These are phyloP conservation scores for Clarias platycephalus DNA, from an alignment of 2,797 vertebrate species.

Conservation along the genomic window DNA sequence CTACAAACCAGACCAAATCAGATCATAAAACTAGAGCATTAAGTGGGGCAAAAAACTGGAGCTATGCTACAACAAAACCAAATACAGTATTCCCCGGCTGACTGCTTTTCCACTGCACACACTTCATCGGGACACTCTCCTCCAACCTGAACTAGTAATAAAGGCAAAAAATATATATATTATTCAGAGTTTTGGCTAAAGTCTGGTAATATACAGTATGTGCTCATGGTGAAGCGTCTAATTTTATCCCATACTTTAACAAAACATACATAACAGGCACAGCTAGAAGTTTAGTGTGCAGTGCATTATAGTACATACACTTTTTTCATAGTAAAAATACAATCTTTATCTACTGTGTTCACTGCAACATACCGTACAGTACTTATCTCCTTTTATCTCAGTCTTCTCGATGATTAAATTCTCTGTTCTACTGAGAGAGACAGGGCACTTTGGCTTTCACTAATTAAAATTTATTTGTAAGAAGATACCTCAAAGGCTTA, in stretches of 20 bases:
- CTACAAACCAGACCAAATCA: conserved; percentile 52
- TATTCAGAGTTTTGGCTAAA: neutral
- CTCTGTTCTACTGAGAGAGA: conserved; percentile 52
- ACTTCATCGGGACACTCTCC: conserved; percentile 15
- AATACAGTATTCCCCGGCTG: conserved; percentile 52
- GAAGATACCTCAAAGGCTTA: conserved; percentile 13
- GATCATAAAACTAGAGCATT: conserved; percentile 72
- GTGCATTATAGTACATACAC: no score
- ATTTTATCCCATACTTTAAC: no score
- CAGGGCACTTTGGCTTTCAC: neutral
- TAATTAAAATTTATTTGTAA: conserved; percentile 32
- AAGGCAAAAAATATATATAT: neutral
- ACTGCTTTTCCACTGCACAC: conserved; percentile 13
- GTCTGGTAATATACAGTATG: neutral
- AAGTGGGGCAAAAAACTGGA: conserved; percentile 75
- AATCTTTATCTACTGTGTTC: neutral
- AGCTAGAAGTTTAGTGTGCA: no score
- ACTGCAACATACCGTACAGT: neutral
- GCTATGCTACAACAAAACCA: conserved; percentile 64
- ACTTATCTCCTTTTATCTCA: neutral
- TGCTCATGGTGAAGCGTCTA: neutral
- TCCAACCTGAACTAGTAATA: neutral
- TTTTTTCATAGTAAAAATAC: no score
- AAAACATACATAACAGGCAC: no score
- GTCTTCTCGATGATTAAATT: conserved; percentile 70